Base-by-base conservation (phyloP, 2,888 invertebrate species). In the Drosophila rubida region DNA sequence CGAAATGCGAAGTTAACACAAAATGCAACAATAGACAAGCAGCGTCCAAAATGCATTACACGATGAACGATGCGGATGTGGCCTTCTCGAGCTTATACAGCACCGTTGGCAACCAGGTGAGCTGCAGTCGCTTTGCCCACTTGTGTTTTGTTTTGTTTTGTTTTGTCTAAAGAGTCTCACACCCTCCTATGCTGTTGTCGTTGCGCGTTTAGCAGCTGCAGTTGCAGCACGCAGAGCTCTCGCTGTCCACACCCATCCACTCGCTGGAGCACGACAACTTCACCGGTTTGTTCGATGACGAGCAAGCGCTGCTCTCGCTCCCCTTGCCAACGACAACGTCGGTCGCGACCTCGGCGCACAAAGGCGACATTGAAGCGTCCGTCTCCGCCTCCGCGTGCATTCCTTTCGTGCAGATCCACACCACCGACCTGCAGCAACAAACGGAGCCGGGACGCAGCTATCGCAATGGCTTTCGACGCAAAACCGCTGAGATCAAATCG, bases 381-480 rank as follows among this genome's bases (percentile, higher is more conserved):
- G 19, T 19, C 2, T 27, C 6, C 6, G 74, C 61, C 2, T 0
- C 67, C 4, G 41, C 55, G n/a, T 68, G 61, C 57, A 75, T 91
- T 44, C 91, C 91, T 0, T 91, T 91, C 69, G 91, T 91, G 7
- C 91, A 91, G 73, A 91, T 91, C 30, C 91, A 91, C 39, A 91
- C 91, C 0, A 91, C 90, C 4, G 83, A 91, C 67, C 74, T 91
- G 19, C 89, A 90, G 55, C 88, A 90, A 45, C 90, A 89, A 30
- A 73, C 84, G n/a, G 84, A 85, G 27, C 86, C 88, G 23, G 84
- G 82, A 5, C 87, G 85, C 13, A 90, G 87, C 49, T 91, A 89
- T 67, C 88, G 86, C 39, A 90, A 90, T 67, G 88, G 88, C 7
- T 91, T 89, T 48, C 86, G 90, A 6, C 86, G 90, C 4, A 87